Percentiles rank a stretch among this genome's conserved stretches.
Evolutionary conservation across 2,113 vertebrate genomes (phyloP).

Genomic region (Lagopus muta): DNA sequence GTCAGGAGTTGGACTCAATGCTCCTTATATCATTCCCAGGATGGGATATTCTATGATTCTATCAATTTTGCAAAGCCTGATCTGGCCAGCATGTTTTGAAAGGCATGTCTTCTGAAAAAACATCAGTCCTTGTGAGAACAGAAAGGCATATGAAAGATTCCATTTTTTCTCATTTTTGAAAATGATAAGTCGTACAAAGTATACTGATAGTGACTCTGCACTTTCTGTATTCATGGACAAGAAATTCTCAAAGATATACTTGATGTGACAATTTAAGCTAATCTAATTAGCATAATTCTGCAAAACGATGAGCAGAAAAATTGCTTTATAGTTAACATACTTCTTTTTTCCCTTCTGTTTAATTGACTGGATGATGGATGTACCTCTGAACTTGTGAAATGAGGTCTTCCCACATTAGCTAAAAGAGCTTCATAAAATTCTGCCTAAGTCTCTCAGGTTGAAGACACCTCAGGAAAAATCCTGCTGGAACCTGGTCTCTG

Average conservation of each 20-base stretch:
- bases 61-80: background rate
- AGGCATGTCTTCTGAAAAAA: background rate
- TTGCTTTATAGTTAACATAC: background rate
- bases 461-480: background rate
- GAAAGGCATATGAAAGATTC: accelerated
- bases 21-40: no score
- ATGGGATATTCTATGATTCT: no score
- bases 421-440: background rate
- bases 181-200: background rate
- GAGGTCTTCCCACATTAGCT: background rate
- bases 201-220: background rate
- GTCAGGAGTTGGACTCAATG: no score
- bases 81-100: background rate
- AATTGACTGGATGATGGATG: background rate
- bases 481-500: background rate
- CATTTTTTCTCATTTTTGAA: background rate
- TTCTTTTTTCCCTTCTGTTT: background rate
- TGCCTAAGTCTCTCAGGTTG: background rate
- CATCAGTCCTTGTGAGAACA: background rate
- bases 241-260: background rate
- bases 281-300: background rate
- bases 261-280: background rate
- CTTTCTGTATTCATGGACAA: accelerated
- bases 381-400: background rate
- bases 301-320: background rate